phyloP scores from a whole-genome alignment of 2,113 vertebrate species.

The Ardeotis arabs region DNA sequence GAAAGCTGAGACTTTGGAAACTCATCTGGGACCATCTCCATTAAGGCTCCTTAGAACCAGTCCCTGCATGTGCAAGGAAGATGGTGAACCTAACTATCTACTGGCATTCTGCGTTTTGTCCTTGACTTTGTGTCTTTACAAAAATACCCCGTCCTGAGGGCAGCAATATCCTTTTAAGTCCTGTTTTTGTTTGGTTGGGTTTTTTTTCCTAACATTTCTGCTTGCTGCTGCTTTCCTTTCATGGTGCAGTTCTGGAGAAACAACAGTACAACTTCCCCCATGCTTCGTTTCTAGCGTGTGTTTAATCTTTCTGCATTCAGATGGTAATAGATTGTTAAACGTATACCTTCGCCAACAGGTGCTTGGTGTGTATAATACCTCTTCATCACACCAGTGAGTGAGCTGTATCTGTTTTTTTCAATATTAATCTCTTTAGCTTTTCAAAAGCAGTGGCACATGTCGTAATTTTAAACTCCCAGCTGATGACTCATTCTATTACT shows the following conservation, averaged over 20 bases:
- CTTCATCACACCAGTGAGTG: conserved; percentile 32
- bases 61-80: neutral
- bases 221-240: neutral
- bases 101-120: neutral
- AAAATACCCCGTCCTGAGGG: neutral
- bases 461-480: neutral
- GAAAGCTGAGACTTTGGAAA: neutral
- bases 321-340: conserved; percentile 18
- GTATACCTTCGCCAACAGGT: conserved; percentile 31
- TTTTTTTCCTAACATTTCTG: neutral
- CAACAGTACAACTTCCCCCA: neutral
- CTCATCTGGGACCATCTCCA: neutral
- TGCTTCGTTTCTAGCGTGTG: neutral
- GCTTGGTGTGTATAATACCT: conserved; percentile 27
- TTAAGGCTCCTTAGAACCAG: neutral
- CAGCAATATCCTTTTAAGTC: neutral
- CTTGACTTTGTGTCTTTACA: neutral
- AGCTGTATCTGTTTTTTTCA: neutral
- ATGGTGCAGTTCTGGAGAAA: neutral
- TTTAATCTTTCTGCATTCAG: conserved; percentile 41
- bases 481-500: conserved; percentile 33
- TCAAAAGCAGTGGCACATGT: conserved; percentile 2
- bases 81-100: neutral
- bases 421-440: conserved; percentile 45
- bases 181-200: neutral